Base-by-base conservation (phyloP, 2,797 vertebrate genomes). In the Antennarius maculatus region DNA sequence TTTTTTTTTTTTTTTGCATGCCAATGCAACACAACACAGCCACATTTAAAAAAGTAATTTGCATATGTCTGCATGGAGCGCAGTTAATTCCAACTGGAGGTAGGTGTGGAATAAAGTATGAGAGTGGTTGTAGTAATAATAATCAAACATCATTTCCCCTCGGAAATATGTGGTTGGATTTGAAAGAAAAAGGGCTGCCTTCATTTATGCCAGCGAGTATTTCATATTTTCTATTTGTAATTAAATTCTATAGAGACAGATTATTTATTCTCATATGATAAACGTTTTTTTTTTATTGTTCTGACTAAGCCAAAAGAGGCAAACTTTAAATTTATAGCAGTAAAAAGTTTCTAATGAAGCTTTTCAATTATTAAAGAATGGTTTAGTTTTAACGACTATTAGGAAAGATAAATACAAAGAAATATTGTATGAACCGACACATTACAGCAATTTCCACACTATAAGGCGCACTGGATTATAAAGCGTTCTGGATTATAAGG, bases 21-120 rank as follows among this genome's bases (percentile, higher is more conserved):
- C 41, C 66, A 63, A 28, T 50, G 52, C 3, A 57, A 48, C 42
- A 9, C 45, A 57, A 55, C 42, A 41, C n/a, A 49, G 53, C 7
- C 7, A n/a, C 12, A 46, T 45, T 37, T 17, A 43, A 23, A 23
- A 23, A 23, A 23, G 23, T 13, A 43, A 6, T 37, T 8, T 16
- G 31, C 34, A 18, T 46, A 7, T 3, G 0, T 56, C 41, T 52
- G 34, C 7, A 23, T 12, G 43, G 23, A 54, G 29, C 51, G 37
- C 13, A 54, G 34, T 27, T 41, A 15, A 47, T 61, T 18, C 29
- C 14, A 51, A 52, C 49, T 48, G 28, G 49, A 66, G 29, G 39
- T 8, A 2, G 0, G 3, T 8, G 49, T 50, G 45, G 45, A 67
- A 31, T 12, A 39, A 62, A 62, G 18, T 42, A 7, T 27, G 5